Evolutionary conservation across 2,797 vertebrate species (phyloP), one percentile per base, ranked within the genome.

Genomic region (Numenius phaeopus): DNA sequence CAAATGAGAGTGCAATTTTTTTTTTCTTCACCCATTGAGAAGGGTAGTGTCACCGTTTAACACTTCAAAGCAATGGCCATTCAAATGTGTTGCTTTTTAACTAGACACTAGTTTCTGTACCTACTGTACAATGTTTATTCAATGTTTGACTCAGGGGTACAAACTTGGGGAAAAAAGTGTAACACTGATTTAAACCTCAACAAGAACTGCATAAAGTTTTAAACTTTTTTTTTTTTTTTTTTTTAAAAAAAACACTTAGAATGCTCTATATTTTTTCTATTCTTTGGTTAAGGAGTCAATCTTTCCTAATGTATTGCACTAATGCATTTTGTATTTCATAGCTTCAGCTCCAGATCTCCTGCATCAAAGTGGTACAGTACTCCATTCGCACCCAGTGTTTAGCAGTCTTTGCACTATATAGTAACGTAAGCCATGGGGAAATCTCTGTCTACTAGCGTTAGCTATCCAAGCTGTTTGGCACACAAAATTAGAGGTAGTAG

Each of bases 81-180:
- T 95, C 64, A 89, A 62, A 73, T 62, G 75, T 96, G 87, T 97
- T 94, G 91, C 96, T 95, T 95, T 95, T 86, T 90, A 92, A 96
- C 87, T 89, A 80, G 82, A 94, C 79, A 46, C 57, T 96, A 92
- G 67, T 95, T 97, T 96, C 97, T 94, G 95, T 98, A 98, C 98
- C 98, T 98, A 91, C 97, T 98, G 97, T 97, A 97, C 89, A 93
- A 92, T 90, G 95, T 96, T 95, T 95, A 93, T 96, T 97, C 94
- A 97, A 83, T 97, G 95, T 95, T 97, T 97, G 95, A 98, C 98
- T 98, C 98, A 98, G 98, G 98, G 97, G 98, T 98, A 81, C 98
- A 98, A 97, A 98, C 95, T 83, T 97, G 97, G 97, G 97, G 95
- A 81, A 94, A 58, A 89, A 86, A 93, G 98, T 97, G 7, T 94